These are phyloP conservation scores for Rhagoletis pomonella DNA, from an alignment of 1,140 invertebrate genomes.

Conservation along the genomic window DNA sequence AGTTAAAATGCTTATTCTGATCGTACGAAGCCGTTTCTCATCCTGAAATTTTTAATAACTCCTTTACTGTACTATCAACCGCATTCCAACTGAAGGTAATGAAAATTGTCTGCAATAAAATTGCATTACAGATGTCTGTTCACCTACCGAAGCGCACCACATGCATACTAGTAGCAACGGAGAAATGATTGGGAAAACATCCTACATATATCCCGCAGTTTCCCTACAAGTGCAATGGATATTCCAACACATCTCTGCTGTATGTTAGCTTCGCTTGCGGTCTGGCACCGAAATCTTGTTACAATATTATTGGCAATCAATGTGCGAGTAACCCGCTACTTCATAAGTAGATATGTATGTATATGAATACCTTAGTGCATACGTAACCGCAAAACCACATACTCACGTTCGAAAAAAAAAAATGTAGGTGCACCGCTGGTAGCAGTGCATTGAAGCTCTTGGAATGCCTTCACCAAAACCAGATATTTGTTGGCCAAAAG, in stretches of 20 bases:
- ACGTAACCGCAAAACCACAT: background rate
- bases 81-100: background rate
- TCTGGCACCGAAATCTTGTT: constrained; percentile 50
- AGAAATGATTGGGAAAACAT: background rate
- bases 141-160: background rate
- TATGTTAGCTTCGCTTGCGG: background rate
- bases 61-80: too few species aligned
- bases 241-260: background rate
- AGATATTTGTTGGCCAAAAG: background rate
- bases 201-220: background rate
- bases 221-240: background rate
- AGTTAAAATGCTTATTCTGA: too few species aligned
- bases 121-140: background rate
- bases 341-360: background rate
- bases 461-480: background rate
- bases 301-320: constrained; percentile 14
- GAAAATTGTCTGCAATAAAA: constrained; percentile 1
- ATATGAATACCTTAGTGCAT: background rate
- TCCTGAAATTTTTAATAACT: too few species aligned
- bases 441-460: too few species aligned
- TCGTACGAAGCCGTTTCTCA: too few species aligned
- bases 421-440: too few species aligned
- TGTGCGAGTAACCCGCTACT: background rate
- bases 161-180: background rate
- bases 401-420: background rate